phyloP scores from a whole-genome alignment of 2,888 invertebrate genomes.

The Ochlodes sylvanus region DNA sequence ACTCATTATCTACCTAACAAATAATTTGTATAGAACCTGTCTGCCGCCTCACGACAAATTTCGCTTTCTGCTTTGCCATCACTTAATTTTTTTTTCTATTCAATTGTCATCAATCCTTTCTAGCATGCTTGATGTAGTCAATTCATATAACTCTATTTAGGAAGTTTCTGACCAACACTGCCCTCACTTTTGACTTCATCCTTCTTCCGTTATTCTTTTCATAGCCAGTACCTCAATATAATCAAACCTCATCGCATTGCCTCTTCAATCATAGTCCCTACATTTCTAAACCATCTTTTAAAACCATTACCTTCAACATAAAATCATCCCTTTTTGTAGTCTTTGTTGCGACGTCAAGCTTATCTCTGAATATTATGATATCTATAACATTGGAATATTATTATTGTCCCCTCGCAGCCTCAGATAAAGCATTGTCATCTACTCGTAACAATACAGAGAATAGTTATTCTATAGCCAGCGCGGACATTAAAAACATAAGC shows the following conservation, averaged over 20 bases:
- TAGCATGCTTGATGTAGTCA: no score
- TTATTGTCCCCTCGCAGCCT: slow-evolving; percentile 26
- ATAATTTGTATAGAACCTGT: no score
- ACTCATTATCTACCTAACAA: no score
- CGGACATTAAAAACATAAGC: slow-evolving; percentile 69
- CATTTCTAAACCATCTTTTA: neutral
- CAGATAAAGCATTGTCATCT: slow-evolving; percentile 42
- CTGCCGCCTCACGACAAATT: no score
- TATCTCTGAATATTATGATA: slow-evolving; percentile 21
- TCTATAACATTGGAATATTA: slow-evolving; percentile 19
- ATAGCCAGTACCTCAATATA: no score
- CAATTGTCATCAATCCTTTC: no score
- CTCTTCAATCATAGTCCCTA: neutral
- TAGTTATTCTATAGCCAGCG: slow-evolving; percentile 49
- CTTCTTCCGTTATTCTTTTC: no score
- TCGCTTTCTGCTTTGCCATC: no score
- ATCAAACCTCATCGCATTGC: neutral
- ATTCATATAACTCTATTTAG: no score
- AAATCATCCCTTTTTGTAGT: slow-evolving; percentile 4
- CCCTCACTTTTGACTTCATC: no score
- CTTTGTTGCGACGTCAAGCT: slow-evolving; percentile 17
- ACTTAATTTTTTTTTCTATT: no score
- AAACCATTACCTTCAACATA: neutral
- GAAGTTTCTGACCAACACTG: no score
- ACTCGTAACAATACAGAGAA: slow-evolving; percentile 40